Conservation (phyloP, 2,888 invertebrate species). For the Heliconius hortense region DNA sequence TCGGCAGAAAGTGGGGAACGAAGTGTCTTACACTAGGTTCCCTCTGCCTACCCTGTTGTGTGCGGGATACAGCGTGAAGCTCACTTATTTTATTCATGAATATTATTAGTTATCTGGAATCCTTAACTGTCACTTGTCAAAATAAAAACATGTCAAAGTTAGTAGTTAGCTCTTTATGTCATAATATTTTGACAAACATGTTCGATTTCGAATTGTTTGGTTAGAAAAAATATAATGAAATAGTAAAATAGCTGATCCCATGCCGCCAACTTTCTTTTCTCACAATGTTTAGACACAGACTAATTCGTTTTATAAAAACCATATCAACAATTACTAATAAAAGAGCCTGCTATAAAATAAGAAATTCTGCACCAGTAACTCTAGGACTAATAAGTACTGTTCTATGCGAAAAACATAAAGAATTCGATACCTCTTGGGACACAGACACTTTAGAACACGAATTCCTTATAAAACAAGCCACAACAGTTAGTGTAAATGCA, state of each 20-base stretch:
- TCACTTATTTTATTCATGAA: no score
- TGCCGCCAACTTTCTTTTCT: background rate
- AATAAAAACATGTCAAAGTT: background rate
- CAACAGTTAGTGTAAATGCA: constrained; percentile 79
- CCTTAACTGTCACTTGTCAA: background rate
- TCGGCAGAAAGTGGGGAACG: no score
- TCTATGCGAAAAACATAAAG: constrained; percentile 57
- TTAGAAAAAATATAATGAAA: constrained; percentile 30
- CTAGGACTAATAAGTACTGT: constrained; percentile 59
- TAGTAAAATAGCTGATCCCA: constrained; percentile 11
- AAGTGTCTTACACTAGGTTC: no score
- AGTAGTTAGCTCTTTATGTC: background rate
- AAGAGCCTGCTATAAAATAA: constrained; percentile 50
- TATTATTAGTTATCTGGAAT: background rate
- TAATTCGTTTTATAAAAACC: constrained; percentile 55
- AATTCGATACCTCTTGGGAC: constrained; percentile 53
- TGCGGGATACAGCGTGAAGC: no score
- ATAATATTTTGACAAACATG: constrained; percentile 7
- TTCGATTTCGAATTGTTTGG: constrained; percentile 21
- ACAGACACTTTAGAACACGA: constrained; percentile 72
- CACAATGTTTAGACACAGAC: constrained; percentile 61
- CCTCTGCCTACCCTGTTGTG: no score
- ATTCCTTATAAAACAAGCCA: constrained; percentile 79
- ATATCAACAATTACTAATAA: constrained; percentile 50
- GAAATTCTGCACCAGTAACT: constrained; percentile 57